phyloP scores from a whole-genome alignment of 2,888 invertebrate genomes.

The Stramonita haemastoma region DNA sequence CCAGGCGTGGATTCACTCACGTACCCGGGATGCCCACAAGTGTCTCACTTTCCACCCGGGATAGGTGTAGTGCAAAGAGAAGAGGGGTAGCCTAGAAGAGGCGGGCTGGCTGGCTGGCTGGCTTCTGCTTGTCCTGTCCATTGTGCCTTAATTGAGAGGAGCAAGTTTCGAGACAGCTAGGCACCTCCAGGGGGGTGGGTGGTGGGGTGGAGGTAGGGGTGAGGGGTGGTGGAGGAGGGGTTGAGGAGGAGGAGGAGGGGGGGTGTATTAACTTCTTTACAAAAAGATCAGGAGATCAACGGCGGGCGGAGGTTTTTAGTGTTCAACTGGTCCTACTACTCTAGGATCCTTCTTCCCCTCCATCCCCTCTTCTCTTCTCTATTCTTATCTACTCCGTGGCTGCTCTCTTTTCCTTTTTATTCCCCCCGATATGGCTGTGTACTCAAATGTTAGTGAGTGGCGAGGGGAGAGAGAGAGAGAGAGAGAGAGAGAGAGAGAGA shows the following conservation, averaged over 20 bases:
- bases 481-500: too few species aligned
- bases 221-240: neutral
- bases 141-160: slow-evolving; percentile 44
- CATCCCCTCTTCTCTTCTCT: neutral
- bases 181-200: slow-evolving; percentile 42
- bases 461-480: too few species aligned
- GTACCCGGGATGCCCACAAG: slow-evolving; percentile 20
- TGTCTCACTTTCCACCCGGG: slow-evolving; percentile 36
- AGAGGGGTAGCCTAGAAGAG: neutral
- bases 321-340: neutral
- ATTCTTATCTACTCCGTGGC: neutral
- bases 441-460: too few species aligned
- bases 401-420: too few species aligned
- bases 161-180: slow-evolving; percentile 41
- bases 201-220: too few species aligned
- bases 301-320: slow-evolving; percentile 29
- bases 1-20: slow-evolving; percentile 30
- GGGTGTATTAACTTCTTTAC: slow-evolving; percentile 36
- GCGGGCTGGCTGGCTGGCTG: neutral
- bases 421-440: too few species aligned
- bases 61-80: neutral
- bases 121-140: slow-evolving; percentile 33
- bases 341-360: neutral
- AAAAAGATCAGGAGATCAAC: slow-evolving; percentile 41
- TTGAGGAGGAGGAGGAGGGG: too few species aligned